phyloP scores from a whole-genome alignment of 2,113 vertebrate genomes.

The human region DNA sequence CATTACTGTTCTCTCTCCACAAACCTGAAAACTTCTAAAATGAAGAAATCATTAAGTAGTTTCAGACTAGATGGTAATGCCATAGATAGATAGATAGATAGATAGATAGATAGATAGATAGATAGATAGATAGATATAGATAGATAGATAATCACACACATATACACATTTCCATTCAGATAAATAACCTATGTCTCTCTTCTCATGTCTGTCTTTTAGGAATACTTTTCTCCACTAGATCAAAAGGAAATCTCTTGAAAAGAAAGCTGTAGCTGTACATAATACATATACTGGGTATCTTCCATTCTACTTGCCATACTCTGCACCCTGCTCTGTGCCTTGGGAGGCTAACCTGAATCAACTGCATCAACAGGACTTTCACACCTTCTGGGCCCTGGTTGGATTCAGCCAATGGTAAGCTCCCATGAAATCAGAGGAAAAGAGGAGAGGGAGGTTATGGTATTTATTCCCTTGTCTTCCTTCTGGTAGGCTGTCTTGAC shows the following conservation, averaged over 20 bases:
- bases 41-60: neutral
- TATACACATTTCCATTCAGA: neutral
- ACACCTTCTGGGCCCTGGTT: neutral
- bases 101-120: no score
- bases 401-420: neutral
- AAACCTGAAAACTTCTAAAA: slow-evolving; percentile 14
- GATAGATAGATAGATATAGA: no score
- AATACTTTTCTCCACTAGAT: neutral
- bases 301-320: neutral
- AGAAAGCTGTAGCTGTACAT: neutral
- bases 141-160: neutral
- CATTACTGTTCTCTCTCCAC: neutral
- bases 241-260: neutral
- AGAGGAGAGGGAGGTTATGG: neutral
- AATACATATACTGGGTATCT: neutral
- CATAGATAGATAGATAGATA: neutral
- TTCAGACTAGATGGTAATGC: neutral
- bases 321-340: neutral
- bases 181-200: neutral
- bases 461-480: neutral
- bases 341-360: neutral
- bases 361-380: neutral
- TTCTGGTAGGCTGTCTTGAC: neutral
- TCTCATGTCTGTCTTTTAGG: neutral
- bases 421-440: neutral